Conservation (phyloP, 1,140 invertebrate species). For the Ceratina japonica region DNA sequence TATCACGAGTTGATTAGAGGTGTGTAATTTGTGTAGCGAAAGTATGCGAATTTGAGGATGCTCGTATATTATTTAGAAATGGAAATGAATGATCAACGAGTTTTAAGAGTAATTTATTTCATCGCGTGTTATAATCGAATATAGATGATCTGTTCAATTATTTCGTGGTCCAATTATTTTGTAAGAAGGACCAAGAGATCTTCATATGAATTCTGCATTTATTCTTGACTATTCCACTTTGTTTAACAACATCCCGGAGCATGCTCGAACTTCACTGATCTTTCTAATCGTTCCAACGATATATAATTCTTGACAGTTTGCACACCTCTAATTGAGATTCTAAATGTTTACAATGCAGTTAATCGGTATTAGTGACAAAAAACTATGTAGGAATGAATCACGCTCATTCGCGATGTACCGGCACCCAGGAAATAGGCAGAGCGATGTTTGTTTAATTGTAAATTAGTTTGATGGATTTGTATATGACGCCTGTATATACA, state of each 20-base stretch:
- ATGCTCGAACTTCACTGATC: background rate
- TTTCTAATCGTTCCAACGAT: background rate
- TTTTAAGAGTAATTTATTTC: conserved; percentile 24
- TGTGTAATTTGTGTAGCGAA: conserved; percentile 51
- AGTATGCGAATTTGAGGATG: conserved; percentile 1
- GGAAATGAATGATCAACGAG: conserved; percentile 25
- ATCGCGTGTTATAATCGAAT: conserved; percentile 2
- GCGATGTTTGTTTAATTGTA: conserved; percentile 53
- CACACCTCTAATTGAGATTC: conserved; percentile 45
- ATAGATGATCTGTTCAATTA: conserved; percentile 32
- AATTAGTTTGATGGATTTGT: conserved; percentile 66
- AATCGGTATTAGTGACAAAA: conserved; percentile 23
- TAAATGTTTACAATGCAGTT: conserved; percentile 37
- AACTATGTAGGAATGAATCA: conserved; percentile 33
- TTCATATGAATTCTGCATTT: background rate
- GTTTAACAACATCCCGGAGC: background rate
- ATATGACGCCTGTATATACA: conserved; percentile 73
- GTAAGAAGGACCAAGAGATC: conserved; percentile 30
- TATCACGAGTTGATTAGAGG: conserved; percentile 59
- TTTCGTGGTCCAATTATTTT: conserved; percentile 45
- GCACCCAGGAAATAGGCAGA: conserved; percentile 36
- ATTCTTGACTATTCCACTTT: background rate
- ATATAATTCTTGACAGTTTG: background rate
- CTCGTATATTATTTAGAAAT: conserved; percentile 34
- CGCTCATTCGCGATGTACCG: conserved; percentile 23